phyloP scores from a whole-genome alignment of 1,140 invertebrate species.

The Brachionus rubens region DNA sequence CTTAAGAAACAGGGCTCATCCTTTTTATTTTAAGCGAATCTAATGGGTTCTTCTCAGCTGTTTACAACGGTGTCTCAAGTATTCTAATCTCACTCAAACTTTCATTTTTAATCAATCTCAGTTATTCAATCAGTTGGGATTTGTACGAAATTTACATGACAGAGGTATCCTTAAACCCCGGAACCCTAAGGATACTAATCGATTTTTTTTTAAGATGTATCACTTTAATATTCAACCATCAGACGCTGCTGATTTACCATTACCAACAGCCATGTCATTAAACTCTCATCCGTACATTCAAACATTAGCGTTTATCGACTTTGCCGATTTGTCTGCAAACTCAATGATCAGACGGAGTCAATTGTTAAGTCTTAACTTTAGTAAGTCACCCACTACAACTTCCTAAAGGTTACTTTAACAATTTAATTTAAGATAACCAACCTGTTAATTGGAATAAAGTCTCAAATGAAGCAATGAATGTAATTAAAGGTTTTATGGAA shows the following conservation, averaged over 20 bases:
- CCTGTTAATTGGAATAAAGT: constrained; percentile 41
- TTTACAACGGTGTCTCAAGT: no score
- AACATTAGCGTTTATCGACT: constrained; percentile 22
- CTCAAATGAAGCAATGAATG: constrained; percentile 33
- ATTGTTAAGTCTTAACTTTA: constrained; percentile 14
- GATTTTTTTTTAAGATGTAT: constrained; percentile 20
- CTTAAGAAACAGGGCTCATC: no score
- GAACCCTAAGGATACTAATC: no score
- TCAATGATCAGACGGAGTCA: not conserved
- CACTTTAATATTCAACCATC: constrained; percentile 36
- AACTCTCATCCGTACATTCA: constrained; percentile 41
- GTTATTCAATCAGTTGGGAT: constrained; percentile 14
- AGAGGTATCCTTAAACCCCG: not conserved
- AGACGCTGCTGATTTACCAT: not conserved
- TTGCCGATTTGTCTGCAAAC: not conserved
- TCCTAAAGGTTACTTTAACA: not conserved
- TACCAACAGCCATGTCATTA: constrained; percentile 13
- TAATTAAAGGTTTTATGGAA: constrained; percentile 35
- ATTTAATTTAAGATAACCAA: not conserved
- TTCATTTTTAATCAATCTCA: not conserved
- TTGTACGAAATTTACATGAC: constrained; percentile 43
- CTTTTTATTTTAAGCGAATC: no score
- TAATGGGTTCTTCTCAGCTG: no score
- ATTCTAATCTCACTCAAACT: not conserved
- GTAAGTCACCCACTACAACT: not conserved